These are phyloP conservation scores for Lonchura striata DNA, from an alignment of 2,113 vertebrate genomes.

Conservation along the genomic window DNA sequence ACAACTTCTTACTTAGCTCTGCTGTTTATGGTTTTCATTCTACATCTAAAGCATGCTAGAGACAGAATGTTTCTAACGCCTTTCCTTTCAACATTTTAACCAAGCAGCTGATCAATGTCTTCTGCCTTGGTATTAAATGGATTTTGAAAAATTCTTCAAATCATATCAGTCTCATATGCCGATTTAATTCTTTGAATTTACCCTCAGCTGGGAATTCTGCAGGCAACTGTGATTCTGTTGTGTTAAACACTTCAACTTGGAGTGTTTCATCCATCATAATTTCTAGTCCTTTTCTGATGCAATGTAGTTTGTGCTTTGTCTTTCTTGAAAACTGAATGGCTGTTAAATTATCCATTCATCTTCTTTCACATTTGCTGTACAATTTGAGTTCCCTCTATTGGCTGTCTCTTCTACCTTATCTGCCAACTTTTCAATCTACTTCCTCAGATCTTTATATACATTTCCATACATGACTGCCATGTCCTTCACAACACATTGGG, in stretches of 20 bases:
- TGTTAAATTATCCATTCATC: constrained; percentile 87
- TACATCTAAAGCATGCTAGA: neutral
- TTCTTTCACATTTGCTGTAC: constrained; percentile 78
- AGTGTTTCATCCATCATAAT: constrained; percentile 80
- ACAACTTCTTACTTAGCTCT: neutral
- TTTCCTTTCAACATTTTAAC: constrained; percentile 55
- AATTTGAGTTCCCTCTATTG: constrained; percentile 63
- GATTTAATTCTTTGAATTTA: constrained; percentile 72
- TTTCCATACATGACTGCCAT: constrained; percentile 18
- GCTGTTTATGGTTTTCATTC: neutral
- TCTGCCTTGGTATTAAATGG: constrained; percentile 74
- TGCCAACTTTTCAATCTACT: constrained; percentile 70
- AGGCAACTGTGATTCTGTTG: constrained; percentile 70
- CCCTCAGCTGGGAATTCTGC: constrained; percentile 75
- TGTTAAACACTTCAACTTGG: constrained; percentile 72
- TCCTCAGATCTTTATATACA: constrained; percentile 46
- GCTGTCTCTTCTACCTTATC: constrained; percentile 69
- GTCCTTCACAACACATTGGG: constrained; percentile 37
- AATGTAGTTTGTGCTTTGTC: constrained; percentile 82
- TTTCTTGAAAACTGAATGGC: constrained; percentile 82
- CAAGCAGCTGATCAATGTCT: constrained; percentile 69
- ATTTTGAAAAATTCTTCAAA: constrained; percentile 82
- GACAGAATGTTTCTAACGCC: constrained; percentile 35
- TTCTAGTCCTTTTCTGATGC: constrained; percentile 81
- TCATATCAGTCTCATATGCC: constrained; percentile 74